Percentiles rank a stretch among this genome's conserved stretches.
Evolutionary conservation across 2,888 invertebrate genomes (phyloP).

Genomic region (Drosophila sordidula): DNA sequence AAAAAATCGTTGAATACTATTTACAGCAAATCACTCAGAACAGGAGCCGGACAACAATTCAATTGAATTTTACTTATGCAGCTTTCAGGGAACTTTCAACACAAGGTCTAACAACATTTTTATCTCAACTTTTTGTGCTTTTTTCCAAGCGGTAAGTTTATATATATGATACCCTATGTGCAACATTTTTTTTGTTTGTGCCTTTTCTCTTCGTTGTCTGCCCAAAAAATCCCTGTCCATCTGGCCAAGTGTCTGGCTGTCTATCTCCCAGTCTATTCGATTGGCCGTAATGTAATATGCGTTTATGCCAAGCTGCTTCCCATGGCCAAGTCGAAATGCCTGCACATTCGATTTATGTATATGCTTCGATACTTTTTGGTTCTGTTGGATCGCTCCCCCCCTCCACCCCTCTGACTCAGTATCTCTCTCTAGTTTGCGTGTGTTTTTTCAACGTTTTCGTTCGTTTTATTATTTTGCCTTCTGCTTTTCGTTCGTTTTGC

Average conservation of each 20-base stretch:
- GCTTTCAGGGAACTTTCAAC: constrained; percentile 5
- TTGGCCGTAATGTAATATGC: constrained; percentile 66
- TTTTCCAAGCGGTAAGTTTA: constrained; percentile 18
- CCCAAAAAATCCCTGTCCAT: constrained; percentile 49
- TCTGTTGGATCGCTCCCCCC: constrained; percentile 11
- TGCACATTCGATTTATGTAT: constrained; percentile 50
- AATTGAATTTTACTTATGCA: constrained; percentile 13
- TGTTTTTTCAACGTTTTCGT: constrained; percentile 40
- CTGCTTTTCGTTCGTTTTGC: constrained; percentile 73
- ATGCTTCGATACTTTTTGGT: constrained; percentile 66
- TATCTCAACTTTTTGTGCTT: neutral
- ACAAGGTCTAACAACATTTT: constrained; percentile 5
- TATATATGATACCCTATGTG: neutral
- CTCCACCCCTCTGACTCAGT: neutral
- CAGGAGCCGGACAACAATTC: neutral
- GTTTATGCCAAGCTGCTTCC: constrained; percentile 51
- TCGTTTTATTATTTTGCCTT: constrained; percentile 52
- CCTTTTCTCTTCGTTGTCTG: constrained; percentile 46
- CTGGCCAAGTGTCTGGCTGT: constrained; percentile 32
- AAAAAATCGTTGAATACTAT: neutral
- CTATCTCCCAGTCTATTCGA: constrained; percentile 55
- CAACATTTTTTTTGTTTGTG: neutral
- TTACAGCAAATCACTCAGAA: neutral
- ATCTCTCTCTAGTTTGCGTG: constrained; percentile 21
- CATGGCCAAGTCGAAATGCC: constrained; percentile 47